Evolutionary conservation across 1,140 invertebrate species (phyloP), one percentile per base, ranked within the genome.

Genomic region (Aleiodes sp.): DNA sequence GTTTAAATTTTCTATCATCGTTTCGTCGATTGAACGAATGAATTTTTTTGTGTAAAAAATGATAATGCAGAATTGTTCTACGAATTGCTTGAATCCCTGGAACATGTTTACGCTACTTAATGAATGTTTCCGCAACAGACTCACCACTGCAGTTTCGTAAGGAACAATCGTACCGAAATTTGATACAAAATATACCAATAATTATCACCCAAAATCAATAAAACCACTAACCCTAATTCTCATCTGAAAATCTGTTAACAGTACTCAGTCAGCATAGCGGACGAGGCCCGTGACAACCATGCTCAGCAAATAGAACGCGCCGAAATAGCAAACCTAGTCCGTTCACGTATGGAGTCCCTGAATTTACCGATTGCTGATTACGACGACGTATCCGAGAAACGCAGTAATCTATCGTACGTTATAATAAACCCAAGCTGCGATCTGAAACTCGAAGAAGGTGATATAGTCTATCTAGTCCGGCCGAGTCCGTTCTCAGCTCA

Each of bases 391-490:
- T 95, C 94, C 65, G 94, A 97, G 82, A 96, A 97, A 85, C 87
- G 95, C 37, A 96, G 94, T 85, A 94, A 91, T 71, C 88, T 99
- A 6, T 98, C 96, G 1, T 99, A 98, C 86, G 97, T 99, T 64
- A 98, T 99, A 75, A 99, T 99, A 78, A 99, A 99, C 82, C 98
- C 98, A 0, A 96, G 94, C 81, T 98, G 96, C 88, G 98, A 99
- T 87, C 88, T 99, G 0, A 96, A 96, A 82, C 88, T 99, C 59
- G 95, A 98, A 86, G 94, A 97, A 80, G 97, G 96, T 39, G 98
- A 99, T 87, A 94, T 99, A 52, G 94, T 99, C 91, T 97, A 96
- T 71, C 84, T 96, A 71, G 94, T 97, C 7, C 88, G 95, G 0
- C 95, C 95, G 0, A 96, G 94, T 76, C 95, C 95, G 4, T 96